Evolutionary conservation across 2,888 invertebrate genomes (phyloP).

Genomic region (Mesorhabditis belari): DNA sequence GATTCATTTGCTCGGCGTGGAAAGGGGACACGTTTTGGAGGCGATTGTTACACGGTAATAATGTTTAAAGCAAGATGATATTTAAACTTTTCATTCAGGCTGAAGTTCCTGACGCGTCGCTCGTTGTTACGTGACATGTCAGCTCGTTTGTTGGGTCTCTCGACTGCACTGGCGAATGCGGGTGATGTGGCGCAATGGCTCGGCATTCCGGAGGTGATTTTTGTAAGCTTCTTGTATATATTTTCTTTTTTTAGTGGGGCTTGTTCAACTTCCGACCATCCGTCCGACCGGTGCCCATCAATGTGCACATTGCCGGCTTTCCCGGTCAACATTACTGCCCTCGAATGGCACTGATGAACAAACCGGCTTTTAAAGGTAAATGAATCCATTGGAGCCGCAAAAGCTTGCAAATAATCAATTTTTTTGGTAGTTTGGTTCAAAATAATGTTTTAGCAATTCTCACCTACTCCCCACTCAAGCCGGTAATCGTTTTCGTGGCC

Average conservation of each 20-base stretch:
- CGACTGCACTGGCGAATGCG: conserved; percentile 95
- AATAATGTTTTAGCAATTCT: conserved; percentile 65
- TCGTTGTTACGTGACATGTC: conserved; percentile 53
- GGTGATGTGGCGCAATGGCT: conserved; percentile 93
- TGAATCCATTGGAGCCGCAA: not conserved
- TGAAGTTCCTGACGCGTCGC: conserved; percentile 42
- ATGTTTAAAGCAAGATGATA: not conserved
- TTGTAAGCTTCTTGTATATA: not conserved
- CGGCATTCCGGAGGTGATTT: conserved; percentile 63
- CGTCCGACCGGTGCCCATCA: conserved; percentile 91
- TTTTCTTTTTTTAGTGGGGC: conserved; percentile 64
- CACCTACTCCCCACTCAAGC: conserved; percentile 82
- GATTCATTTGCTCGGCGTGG: conserved; percentile 77
- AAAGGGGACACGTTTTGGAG: conserved; percentile 69
- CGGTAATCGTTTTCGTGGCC: conserved; percentile 87
- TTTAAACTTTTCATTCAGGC: not conserved
- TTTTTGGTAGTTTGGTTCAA: not conserved
- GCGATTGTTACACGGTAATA: conserved; percentile 84
- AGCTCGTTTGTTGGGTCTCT: conserved; percentile 84
- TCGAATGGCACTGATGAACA: conserved; percentile 98
- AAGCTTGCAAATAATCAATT: not conserved
- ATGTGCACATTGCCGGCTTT: conserved; percentile 87
- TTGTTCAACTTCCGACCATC: conserved; percentile 95
- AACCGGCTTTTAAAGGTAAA: conserved; percentile 80
- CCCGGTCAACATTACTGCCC: conserved; percentile 98